Percentiles rank a stretch among this genome's conserved stretches.
These are phyloP conservation scores for Euura saliciscinereae DNA, from an alignment of 1,140 invertebrate species.

Conservation along the genomic window DNA sequence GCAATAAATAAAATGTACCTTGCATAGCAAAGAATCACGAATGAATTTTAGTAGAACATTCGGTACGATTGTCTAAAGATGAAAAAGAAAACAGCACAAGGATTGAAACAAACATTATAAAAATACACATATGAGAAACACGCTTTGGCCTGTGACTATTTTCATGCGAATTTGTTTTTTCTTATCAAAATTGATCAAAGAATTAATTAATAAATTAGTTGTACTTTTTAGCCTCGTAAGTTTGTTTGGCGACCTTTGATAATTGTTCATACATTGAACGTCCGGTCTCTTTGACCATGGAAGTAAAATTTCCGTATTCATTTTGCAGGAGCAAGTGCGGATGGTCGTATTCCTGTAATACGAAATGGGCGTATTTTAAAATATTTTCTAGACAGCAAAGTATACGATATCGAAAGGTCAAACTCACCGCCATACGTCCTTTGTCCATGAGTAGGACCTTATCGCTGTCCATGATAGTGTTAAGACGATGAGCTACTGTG, in stretches of 20 bases:
- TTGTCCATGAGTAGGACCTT: conserved; percentile 70
- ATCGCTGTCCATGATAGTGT: conserved; percentile 63
- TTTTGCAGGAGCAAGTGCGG: conserved; percentile 64
- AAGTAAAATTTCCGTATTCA: conserved; percentile 63
- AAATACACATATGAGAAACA: too few relatives aligned
- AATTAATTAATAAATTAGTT: too few relatives aligned
- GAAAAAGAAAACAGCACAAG: too few relatives aligned
- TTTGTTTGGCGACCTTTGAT: conserved; percentile 46
- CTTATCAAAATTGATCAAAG: too few relatives aligned
- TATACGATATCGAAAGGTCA: conserved; percentile 19
- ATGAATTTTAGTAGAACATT: too few relatives aligned
- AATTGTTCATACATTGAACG: conserved; percentile 58
- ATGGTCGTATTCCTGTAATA: conserved; percentile 68
- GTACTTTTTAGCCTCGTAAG: conserved; percentile 30
- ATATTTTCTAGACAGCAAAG: too few relatives aligned
- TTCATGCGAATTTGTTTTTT: too few relatives aligned
- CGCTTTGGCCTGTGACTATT: too few relatives aligned
- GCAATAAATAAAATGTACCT: too few relatives aligned
- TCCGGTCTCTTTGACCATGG: conserved; percentile 72
- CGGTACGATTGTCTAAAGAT: too few relatives aligned
- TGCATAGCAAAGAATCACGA: too few relatives aligned
- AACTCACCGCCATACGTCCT: conserved; percentile 54
- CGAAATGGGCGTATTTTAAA: conserved; percentile 23
- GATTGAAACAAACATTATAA: too few relatives aligned
- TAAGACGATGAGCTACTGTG: conserved; percentile 70